A percentile compares a stretch with the other conserved stretches of the same genome.
phyloP scores from a whole-genome alignment of 2,888 invertebrate genomes.

The Mongoloraphidia duomilia region DNA sequence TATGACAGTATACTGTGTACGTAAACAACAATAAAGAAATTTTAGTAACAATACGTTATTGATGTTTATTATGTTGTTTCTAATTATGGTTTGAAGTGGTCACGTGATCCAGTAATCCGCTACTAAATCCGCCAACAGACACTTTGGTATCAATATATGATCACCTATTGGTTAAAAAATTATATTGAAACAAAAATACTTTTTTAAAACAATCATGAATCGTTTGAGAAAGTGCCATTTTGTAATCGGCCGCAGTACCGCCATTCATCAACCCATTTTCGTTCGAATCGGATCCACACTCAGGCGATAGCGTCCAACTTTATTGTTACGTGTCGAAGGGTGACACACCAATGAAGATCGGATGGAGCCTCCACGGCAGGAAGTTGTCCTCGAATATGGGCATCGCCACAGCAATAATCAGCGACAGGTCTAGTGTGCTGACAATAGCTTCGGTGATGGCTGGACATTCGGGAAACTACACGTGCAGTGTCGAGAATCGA shows the following conservation, averaged over 20 bases:
- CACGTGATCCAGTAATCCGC: too few relatives aligned
- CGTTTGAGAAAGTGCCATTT: too few relatives aligned
- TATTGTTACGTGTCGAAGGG: constrained; percentile 36
- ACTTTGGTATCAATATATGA: too few relatives aligned
- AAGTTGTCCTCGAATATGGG: constrained; percentile 25
- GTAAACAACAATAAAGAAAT: too few relatives aligned
- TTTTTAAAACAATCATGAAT: too few relatives aligned
- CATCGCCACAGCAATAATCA: constrained; percentile 6
- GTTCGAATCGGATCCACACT: constrained; percentile 37
- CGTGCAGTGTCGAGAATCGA: constrained; percentile 40
- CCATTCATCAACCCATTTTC: constrained; percentile 48
- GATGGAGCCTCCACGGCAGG: constrained; percentile 58
- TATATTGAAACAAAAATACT: too few relatives aligned
- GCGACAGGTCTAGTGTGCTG: constrained; percentile 28
- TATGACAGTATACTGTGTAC: too few relatives aligned
- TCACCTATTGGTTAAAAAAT: too few relatives aligned
- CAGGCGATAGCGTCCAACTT: constrained; percentile 19
- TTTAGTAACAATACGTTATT: too few relatives aligned
- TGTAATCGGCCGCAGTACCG: constrained; percentile 30
- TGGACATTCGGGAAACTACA: constrained; percentile 47
- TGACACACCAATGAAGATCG: constrained; percentile 56
- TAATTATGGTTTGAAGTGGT: too few relatives aligned
- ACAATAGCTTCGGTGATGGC: constrained; percentile 44
- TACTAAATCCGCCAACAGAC: too few relatives aligned
- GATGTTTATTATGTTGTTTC: too few relatives aligned